These are phyloP conservation scores for Orientallactaga bullata DNA, from an alignment of 2,113 vertebrate species.

Conservation along the genomic window DNA sequence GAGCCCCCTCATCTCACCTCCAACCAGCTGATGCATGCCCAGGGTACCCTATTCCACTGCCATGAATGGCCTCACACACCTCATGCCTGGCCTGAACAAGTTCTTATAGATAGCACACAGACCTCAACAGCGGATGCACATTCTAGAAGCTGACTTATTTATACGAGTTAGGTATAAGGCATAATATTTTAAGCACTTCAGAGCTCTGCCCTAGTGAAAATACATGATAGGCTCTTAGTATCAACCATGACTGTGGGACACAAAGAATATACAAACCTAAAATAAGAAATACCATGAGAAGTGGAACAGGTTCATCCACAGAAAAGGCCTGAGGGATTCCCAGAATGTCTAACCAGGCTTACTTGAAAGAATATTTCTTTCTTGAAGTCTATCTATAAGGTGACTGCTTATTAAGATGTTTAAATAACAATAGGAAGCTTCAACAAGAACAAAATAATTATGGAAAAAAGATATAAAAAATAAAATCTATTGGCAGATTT, in stretches of 20 bases:
- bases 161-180: too few relatives aligned
- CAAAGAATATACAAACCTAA: neutral
- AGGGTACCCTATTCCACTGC: neutral
- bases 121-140: neutral
- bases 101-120: neutral
- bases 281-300: neutral
- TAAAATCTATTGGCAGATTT: neutral
- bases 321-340: neutral
- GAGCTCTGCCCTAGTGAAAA: neutral
- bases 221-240: accelerated
- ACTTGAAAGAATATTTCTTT: too few relatives aligned
- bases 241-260: neutral
- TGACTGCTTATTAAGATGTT: neutral
- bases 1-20: too few relatives aligned
- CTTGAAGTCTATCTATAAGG: neutral
- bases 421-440: neutral
- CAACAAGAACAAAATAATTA: neutral
- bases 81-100: neutral
- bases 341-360: neutral
- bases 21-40: neutral
- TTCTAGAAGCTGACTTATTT: neutral
- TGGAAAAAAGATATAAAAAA: neutral
- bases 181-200: neutral
- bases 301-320: neutral
- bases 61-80: neutral